Percentiles rank a stretch among this genome's conserved stretches.
These are phyloP conservation scores for Coluber constrictor DNA, from an alignment of 2,797 vertebrate species.

Conservation along the genomic window DNA sequence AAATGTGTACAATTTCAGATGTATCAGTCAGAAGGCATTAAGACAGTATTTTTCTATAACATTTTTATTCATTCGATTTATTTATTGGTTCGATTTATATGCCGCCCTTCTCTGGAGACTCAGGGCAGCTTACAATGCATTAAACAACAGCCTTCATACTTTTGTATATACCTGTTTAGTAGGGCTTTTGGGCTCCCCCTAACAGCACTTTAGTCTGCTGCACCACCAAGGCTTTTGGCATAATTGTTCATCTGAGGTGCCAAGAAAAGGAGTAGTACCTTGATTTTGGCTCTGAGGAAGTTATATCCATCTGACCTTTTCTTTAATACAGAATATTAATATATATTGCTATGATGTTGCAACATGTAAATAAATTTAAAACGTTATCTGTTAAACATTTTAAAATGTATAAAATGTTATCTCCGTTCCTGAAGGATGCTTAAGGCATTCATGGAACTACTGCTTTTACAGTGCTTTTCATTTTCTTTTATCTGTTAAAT, in stretches of 20 bases:
- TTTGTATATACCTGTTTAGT: too few relatives aligned
- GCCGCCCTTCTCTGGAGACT: too few relatives aligned
- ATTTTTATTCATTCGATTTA: too few relatives aligned
- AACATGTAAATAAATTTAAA: background rate
- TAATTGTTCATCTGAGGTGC: background rate
- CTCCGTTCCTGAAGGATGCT: background rate
- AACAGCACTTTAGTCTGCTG: too few relatives aligned
- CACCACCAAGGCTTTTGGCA: background rate
- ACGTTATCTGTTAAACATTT: too few relatives aligned
- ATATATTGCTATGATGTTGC: constrained; percentile 19
- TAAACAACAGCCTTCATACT: too few relatives aligned
- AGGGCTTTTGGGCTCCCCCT: too few relatives aligned
- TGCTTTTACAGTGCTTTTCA: background rate
- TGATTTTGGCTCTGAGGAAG: background rate
- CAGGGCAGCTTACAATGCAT: too few relatives aligned
- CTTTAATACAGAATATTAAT: background rate
- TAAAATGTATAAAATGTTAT: background rate
- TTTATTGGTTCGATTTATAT: too few relatives aligned
- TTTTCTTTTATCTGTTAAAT: background rate
- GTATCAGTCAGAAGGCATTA: background rate
- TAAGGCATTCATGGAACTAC: background rate
- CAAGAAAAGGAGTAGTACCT: background rate
- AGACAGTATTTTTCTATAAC: background rate
- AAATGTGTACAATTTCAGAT: background rate
- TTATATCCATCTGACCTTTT: background rate